These are phyloP conservation scores for Fratercula arctica DNA, from an alignment of 2,797 vertebrate species.

Conservation along the genomic window DNA sequence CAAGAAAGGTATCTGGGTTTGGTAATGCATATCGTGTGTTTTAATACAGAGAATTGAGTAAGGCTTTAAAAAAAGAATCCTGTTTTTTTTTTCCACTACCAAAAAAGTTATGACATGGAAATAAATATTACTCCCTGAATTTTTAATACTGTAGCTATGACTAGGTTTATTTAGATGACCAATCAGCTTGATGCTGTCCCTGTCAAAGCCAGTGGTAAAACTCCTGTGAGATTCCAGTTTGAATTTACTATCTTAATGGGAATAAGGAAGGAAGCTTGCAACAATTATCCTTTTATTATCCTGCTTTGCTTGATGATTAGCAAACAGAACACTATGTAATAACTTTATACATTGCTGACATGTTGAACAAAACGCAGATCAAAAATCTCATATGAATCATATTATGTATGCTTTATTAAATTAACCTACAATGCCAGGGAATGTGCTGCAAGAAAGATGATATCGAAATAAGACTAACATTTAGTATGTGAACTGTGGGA, in stretches of 20 bases:
- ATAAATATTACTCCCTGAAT: not conserved
- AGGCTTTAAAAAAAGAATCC: not conserved
- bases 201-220: not conserved
- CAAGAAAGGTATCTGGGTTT: not conserved
- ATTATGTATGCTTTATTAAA: not conserved
- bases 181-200: not conserved
- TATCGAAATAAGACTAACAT: not conserved
- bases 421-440: not conserved
- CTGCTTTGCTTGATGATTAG: constrained; percentile 29
- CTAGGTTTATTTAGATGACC: not conserved
- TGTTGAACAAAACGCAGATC: constrained; percentile 20
- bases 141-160: not conserved
- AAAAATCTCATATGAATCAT: constrained; percentile 3
- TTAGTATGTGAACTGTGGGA: not conserved
- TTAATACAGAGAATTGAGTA: not conserved
- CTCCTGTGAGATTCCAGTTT: not conserved
- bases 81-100: fast-evolving
- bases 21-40: not conserved
- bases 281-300: constrained; percentile 33
- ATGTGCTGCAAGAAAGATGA: not conserved
- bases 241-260: constrained; percentile 3
- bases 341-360: not conserved
- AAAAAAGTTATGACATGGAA: not conserved
- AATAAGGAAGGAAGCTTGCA: constrained; percentile 31
- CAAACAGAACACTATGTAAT: constrained; percentile 33